phyloP scores from a whole-genome alignment of 2,888 invertebrate species.

The Heliconius cydno region DNA sequence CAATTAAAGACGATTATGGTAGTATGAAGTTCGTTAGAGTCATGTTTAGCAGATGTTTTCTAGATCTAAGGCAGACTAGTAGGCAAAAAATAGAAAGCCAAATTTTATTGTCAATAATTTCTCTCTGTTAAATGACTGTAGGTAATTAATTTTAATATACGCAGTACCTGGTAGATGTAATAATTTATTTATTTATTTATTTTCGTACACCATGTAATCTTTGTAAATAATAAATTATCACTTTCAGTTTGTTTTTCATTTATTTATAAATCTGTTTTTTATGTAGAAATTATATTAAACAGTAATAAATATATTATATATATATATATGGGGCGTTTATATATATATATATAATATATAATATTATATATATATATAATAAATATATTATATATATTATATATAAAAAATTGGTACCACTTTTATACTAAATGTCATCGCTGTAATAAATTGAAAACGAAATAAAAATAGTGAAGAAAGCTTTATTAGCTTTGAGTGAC shows the following conservation, averaged over 20 bases:
- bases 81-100: neutral
- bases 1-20: neutral
- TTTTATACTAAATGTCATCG: no score
- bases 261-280: neutral
- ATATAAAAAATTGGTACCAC: neutral
- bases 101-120: neutral
- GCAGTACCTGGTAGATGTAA: constrained; percentile 42
- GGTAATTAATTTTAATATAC: constrained; percentile 6
- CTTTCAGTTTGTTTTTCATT: constrained; percentile 4
- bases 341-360: no score
- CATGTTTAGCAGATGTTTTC: neutral
- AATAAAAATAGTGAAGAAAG: neutral
- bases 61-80: neutral
- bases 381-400: no score
- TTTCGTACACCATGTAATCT: constrained; percentile 25
- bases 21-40: neutral
- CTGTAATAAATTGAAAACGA: no score
- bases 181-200: constrained; percentile 30
- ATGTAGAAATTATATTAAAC: neutral
- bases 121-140: neutral
- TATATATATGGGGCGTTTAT: no score
- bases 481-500: neutral
- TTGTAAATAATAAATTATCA: constrained; percentile 35
- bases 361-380: no score
- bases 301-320: neutral